Base-by-base conservation (phyloP, 2,888 invertebrate species). In the Clunio marinus region DNA sequence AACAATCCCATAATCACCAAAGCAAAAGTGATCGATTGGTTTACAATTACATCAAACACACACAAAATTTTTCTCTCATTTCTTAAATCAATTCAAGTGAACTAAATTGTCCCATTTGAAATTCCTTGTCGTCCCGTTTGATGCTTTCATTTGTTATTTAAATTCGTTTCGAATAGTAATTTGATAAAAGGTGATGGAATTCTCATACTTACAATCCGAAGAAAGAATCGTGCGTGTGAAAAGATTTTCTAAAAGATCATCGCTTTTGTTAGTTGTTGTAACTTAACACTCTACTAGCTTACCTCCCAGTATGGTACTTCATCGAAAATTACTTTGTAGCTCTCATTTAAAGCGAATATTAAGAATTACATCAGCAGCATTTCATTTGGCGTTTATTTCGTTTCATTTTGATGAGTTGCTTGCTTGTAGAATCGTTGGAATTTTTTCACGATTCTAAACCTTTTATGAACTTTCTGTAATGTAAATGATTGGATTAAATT, bases 11-110 rank as follows among this genome's bases (percentile, higher is more conserved):
- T 62, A 37, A 62, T 62, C 37, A 20, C 10, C n/a, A 17, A 2
- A 20, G 7, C 22, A 28, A 41, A 25, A 17, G 24, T 62, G 62
- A 62, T 62, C 41, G 62, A 62, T 62, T 25, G 62, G 62, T 62
- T 15, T 62, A 37, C 35, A 35, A 59, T 59, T 59, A 5, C 41
- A 41, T 41, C n/a, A 10, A 41, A 5, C 10, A 41, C 41, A 41
- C n/a, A n/a, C n/a, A 41, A 41, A 41, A 41, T 5, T 15, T n/a
- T 41, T 41, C n/a, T 41, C 41, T 15, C 2, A 41, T 32, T n/a
- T n/a, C n/a, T n/a, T n/a, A n/a, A n/a, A n/a, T n/a, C n/a, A n/a
- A n/a, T n/a, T n/a, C n/a, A n/a, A n/a, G n/a, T n/a, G n/a, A n/a
- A n/a, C n/a, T n/a, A n/a, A n/a, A n/a, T n/a, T n/a, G n/a, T n/a